Evolutionary conservation across 2,888 invertebrate species (phyloP).

Genomic region (Lasiommata megera): DNA sequence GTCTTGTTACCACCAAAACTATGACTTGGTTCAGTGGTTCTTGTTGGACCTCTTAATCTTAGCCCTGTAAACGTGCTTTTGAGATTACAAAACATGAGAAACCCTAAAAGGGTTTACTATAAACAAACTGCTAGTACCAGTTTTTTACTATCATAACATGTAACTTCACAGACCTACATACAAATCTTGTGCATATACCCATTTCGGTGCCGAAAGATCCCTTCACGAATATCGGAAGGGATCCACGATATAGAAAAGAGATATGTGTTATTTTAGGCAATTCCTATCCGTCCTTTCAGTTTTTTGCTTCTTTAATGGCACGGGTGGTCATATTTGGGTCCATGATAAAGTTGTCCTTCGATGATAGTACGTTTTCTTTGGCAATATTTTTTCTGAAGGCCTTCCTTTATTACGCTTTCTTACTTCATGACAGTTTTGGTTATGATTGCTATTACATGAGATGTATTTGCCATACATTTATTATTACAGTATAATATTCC

Average conservation of each 20-base stretch:
- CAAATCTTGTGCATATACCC: constrained; percentile 1
- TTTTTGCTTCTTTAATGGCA: not conserved
- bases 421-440: no score
- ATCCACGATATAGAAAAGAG: constrained; percentile 24
- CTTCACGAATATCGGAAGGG: constrained; percentile 27
- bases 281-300: constrained; percentile 26
- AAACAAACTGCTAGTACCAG: not conserved
- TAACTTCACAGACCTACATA: constrained; percentile 6
- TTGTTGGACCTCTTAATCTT: no score
- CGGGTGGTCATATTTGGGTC: not conserved
- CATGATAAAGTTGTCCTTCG: not conserved
- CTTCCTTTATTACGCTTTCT: no score
- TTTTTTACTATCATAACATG: constrained; percentile 13
- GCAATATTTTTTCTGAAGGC: not conserved
- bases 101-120: not conserved
- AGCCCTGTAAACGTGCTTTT: no score
- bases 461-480: no score
- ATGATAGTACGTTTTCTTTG: not conserved
- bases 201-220: constrained; percentile 24
- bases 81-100: no score
- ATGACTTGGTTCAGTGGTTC: no score
- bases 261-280: constrained; percentile 34
- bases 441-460: no score
- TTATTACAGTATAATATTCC: no score
- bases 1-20: no score